phyloP scores from a whole-genome alignment of 2,113 vertebrate genomes.

The Pygoscelis adeliae region DNA sequence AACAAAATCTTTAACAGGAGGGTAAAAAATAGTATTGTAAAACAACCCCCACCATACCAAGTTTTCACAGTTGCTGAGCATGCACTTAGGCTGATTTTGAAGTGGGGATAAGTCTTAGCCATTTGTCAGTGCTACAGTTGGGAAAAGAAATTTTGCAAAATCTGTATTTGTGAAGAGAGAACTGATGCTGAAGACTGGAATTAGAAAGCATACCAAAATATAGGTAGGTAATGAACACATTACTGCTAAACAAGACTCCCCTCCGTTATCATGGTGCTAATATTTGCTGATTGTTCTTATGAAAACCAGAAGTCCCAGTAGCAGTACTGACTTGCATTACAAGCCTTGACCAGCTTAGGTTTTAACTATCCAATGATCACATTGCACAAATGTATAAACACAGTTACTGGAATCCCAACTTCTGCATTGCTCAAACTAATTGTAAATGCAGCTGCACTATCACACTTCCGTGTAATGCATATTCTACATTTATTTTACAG shows the following conservation, averaged over 20 bases:
- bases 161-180: not conserved
- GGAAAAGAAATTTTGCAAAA: not conserved
- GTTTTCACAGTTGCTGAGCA: not conserved
- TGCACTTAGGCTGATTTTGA: not conserved
- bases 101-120: not conserved
- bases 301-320: not conserved
- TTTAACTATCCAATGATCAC: not conserved
- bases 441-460: not conserved
- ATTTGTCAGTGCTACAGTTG: not conserved
- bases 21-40: not conserved
- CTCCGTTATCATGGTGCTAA: not conserved
- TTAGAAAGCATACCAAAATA: not conserved
- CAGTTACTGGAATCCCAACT: not conserved
- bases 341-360: not conserved
- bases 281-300: not conserved
- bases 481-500: not conserved
- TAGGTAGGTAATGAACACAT: not conserved
- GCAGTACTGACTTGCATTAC: not conserved
- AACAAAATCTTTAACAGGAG: not conserved
- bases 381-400: not conserved
- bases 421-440: not conserved
- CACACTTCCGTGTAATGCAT: not conserved
- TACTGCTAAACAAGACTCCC: not conserved
- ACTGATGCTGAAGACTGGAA: not conserved
- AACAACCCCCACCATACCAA: not conserved